These are phyloP conservation scores for Lumbricus terrestris DNA, from an alignment of 2,888 invertebrate species.

Conservation along the genomic window DNA sequence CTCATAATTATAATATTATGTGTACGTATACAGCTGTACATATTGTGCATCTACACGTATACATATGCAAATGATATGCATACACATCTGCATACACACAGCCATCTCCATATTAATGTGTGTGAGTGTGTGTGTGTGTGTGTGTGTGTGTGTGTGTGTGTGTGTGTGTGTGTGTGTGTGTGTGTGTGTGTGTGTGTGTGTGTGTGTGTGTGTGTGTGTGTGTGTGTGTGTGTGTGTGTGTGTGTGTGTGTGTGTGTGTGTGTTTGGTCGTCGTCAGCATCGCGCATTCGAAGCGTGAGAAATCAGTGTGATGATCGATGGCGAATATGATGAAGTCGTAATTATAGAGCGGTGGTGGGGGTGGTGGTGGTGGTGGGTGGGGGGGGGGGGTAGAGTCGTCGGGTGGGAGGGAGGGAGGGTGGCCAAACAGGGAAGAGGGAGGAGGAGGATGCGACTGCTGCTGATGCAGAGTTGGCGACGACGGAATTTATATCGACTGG, in stretches of 20 bases:
- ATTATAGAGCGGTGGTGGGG: background rate
- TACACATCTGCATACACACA: background rate
- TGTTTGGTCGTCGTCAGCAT: background rate
- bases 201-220: background rate
- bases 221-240: background rate
- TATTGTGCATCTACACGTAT: too few relatives aligned
- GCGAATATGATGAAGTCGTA: conserved; percentile 9
- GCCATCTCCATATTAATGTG: background rate
- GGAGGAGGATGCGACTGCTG: background rate
- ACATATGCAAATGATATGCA: background rate
- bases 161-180: background rate
- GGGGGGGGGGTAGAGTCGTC: too few relatives aligned
- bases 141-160: background rate
- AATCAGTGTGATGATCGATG: background rate
- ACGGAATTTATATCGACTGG: background rate
- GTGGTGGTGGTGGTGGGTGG: too few relatives aligned
- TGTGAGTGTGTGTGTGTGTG: background rate
- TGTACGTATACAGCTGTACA: background rate
- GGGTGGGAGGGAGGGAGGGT: background rate
- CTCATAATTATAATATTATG: too few relatives aligned
- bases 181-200: background rate
- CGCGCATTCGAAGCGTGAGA: background rate
- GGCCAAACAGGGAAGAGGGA: background rate
- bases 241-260: background rate
- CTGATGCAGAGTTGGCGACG: background rate